Evolutionary conservation across 2,113 vertebrate species (phyloP).

Genomic region (Myotis lucifugus): DNA sequence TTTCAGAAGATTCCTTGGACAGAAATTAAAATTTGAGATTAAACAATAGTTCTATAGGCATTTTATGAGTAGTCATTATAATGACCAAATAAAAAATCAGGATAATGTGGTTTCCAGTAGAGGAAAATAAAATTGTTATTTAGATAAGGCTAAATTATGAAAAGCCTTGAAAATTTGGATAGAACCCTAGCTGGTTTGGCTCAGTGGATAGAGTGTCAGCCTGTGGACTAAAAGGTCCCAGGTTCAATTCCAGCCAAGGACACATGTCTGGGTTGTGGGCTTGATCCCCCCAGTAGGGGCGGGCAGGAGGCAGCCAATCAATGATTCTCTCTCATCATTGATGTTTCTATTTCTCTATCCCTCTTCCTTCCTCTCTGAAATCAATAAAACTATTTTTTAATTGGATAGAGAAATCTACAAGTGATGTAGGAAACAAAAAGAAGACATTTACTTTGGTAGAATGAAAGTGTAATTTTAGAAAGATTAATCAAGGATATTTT

Average conservation of each 20-base stretch:
- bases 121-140: slow-evolving; percentile 11
- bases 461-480: slow-evolving; percentile 3
- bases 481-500: neutral
- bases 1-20: neutral
- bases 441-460: neutral
- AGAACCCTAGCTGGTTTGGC: too few relatives aligned
- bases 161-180: neutral
- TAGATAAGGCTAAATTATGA: slow-evolving; percentile 2
- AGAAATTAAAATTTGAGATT: slow-evolving; percentile 17
- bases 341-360: too few relatives aligned
- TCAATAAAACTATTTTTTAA: neutral
- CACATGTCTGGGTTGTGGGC: too few relatives aligned
- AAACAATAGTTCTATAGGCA: slow-evolving; percentile 14
- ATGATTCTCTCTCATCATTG: too few relatives aligned
- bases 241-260: too few relatives aligned
- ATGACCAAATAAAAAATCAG: slow-evolving; percentile 25
- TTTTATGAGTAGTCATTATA: slow-evolving; percentile 22
- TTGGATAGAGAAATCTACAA: neutral
- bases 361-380: too few relatives aligned
- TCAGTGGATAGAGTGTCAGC: too few relatives aligned
- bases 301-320: too few relatives aligned
- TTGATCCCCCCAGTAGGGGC: too few relatives aligned
- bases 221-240: too few relatives aligned
- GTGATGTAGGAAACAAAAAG: neutral
- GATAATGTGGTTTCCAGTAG: slow-evolving; percentile 8